Evolutionary conservation across 1,140 invertebrate species (phyloP), one percentile per base, ranked within the genome.

Genomic region (Drosophila bifasciata): DNA sequence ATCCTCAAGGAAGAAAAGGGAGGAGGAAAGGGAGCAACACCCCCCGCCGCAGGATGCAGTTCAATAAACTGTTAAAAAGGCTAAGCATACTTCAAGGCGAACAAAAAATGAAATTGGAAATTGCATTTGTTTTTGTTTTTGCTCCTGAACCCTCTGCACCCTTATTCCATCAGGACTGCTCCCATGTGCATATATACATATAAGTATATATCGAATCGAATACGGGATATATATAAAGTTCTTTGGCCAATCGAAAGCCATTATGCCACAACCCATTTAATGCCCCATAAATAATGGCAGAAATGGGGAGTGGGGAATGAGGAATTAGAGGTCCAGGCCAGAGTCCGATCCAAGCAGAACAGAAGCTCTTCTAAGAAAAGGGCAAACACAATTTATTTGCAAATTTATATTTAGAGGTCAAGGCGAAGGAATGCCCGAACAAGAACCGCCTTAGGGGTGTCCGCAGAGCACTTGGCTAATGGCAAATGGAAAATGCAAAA

Each of bases 371-470:
- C 28, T 1, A 32, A 36, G 61, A 57, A 75, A 79, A 76, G 59
- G 56, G 59, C 61, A 78, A 86, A 88, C 60, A 81, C 83, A 83
- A 86, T 86, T 86, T 86, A 86, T 86, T 86, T 86, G 81, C 81
- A 86, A 86, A 86, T 86, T 86, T 81, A 86, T 86, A 86, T 85
- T 85, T 80, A 86, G 80, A 85, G 81, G 81, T 85, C 81, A 86
- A 55, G 51, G 28, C 39, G 53, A 66, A 61, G 16, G 28, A 50
- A 44, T 48, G 44, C 8, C 43, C 39, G 45, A 28, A 19, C 51
- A 43, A 57, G 62, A 44, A 41, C 9, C 46, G 56, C 45, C 16
- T 57, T 58, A 19, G 39, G 52, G 25, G 59, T 53, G 44, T 56
- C 56, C 66, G 55, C 17, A 9, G 36, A 67, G 63, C 56, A 52